Evolutionary conservation across 2,113 vertebrate species (phyloP).

Genomic region (Uria aalge): DNA sequence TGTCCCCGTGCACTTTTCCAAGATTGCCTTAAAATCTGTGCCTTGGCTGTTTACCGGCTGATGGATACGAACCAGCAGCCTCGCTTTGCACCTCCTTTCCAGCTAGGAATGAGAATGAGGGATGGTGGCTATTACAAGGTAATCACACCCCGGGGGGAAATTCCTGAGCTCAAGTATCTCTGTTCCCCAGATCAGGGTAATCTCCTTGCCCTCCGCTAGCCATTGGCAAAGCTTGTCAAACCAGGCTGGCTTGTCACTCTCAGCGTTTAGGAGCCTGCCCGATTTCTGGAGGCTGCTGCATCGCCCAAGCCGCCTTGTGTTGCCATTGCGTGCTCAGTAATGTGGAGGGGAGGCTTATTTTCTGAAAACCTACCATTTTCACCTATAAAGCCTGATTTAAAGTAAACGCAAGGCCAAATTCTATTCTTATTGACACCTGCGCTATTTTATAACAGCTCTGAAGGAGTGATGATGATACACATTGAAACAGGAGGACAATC

Average conservation of each 20-base stretch:
- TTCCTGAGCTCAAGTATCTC: neutral
- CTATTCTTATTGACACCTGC: neutral
- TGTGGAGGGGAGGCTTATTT: neutral
- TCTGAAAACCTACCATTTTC: neutral
- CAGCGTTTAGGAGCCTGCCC: neutral
- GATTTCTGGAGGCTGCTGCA: neutral
- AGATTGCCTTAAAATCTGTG: neutral
- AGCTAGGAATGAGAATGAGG: neutral
- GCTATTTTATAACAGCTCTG: neutral
- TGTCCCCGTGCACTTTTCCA: neutral
- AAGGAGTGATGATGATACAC: neutral
- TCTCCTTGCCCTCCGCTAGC: neutral
- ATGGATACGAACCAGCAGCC: neutral
- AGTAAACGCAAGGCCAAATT: neutral
- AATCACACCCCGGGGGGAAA: neutral
- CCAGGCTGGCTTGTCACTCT: neutral
- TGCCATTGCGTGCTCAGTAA: neutral
- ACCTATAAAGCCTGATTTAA: neutral
- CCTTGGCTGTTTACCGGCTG: neutral
- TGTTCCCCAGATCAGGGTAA: neutral
- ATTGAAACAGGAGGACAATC: neutral
- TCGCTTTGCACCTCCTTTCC: neutral
- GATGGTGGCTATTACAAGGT: neutral
- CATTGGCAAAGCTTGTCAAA: neutral
- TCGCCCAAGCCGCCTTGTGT: accelerated